Evolutionary conservation across 2,113 vertebrate genomes (phyloP).

Genomic region (Pelusios castaneus): DNA sequence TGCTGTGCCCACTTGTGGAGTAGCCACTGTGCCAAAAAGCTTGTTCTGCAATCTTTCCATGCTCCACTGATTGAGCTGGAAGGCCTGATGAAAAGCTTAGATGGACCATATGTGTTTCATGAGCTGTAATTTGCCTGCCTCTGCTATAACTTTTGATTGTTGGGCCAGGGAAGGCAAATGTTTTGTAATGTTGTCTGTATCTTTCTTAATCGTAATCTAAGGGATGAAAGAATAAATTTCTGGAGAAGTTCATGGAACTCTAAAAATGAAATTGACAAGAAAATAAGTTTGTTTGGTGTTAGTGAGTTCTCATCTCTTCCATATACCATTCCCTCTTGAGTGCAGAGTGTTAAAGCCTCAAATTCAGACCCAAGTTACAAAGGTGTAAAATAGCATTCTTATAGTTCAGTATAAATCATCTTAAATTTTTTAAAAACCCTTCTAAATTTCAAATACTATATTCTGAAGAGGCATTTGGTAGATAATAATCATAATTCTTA

Average conservation of each 20-base stretch:
- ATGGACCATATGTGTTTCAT: too few species aligned
- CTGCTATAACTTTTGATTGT: background rate
- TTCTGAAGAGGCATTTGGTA: slow-evolving; percentile 81
- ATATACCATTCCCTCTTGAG: background rate
- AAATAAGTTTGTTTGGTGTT: background rate
- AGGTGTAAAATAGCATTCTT: slow-evolving; percentile 33
- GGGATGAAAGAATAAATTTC: background rate
- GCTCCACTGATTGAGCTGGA: too few species aligned
- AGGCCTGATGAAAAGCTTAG: too few species aligned
- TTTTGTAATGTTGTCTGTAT: background rate
- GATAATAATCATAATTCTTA: slow-evolving; percentile 88
- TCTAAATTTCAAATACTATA: slow-evolving; percentile 74
- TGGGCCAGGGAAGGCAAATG: background rate
- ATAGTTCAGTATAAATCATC: slow-evolving; percentile 61
- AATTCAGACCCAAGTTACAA: slow-evolving; percentile 12
- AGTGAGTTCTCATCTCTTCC: background rate
- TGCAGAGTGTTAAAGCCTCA: background rate
- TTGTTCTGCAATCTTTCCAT: too few species aligned
- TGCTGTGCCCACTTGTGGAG: too few species aligned
- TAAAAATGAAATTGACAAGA: background rate
- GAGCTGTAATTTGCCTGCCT: too few species aligned
- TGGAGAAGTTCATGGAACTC: background rate
- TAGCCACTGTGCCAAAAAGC: too few species aligned
- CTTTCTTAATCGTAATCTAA: background rate
- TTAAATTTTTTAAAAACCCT: slow-evolving; percentile 68